phyloP scores from a whole-genome alignment of 2,888 invertebrate species.

The Cantharis nigra region DNA sequence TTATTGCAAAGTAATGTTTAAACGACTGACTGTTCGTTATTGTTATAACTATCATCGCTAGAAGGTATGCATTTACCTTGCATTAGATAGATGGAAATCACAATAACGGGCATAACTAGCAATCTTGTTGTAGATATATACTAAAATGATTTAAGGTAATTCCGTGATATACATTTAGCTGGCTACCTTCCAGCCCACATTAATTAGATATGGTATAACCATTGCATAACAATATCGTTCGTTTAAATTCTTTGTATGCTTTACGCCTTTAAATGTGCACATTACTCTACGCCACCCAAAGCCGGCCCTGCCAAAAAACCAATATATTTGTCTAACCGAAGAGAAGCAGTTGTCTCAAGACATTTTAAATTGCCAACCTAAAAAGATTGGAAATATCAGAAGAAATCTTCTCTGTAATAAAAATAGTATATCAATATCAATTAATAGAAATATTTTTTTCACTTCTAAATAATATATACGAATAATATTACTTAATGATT shows the following conservation, averaged over 20 bases:
- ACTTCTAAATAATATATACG: too few species aligned
- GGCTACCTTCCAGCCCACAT: slow-evolving; percentile 7
- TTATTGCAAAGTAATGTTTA: slow-evolving; percentile 6
- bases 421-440: too few species aligned
- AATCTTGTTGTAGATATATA: slow-evolving; percentile 9
- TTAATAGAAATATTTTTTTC: too few species aligned
- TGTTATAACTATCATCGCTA: slow-evolving; percentile 2
- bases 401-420: too few species aligned
- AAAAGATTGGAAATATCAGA: too few species aligned
- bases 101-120: slow-evolving; percentile 14
- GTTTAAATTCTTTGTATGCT: neutral
- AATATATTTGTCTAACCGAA: too few species aligned
- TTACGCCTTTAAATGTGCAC: too few species aligned
- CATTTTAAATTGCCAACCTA: too few species aligned
- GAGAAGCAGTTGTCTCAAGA: too few species aligned
- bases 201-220: slow-evolving; percentile 6
- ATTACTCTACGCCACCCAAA: too few species aligned
- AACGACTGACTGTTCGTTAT: slow-evolving; percentile 6
- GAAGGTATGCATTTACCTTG: slow-evolving; percentile 7
- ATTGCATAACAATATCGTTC: neutral
- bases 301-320: too few species aligned
- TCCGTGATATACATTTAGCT: slow-evolving; percentile 25
- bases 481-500: too few species aligned
- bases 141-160: slow-evolving; percentile 22
- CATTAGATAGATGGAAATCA: slow-evolving; percentile 4